Conservation (phyloP, 2,888 invertebrate species). For the Lasioglossum morio region DNA sequence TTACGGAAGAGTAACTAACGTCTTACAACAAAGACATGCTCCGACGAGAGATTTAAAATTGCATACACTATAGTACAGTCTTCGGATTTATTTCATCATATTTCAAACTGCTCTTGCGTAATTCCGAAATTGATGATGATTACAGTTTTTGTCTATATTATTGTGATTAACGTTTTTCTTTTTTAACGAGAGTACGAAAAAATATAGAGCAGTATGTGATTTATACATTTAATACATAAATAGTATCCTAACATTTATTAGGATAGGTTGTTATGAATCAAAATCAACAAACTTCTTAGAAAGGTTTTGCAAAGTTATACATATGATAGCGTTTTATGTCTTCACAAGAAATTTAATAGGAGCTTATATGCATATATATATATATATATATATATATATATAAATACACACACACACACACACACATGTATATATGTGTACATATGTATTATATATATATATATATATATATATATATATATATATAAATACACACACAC, state of each 20-base stretch:
- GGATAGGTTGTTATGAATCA: constrained; percentile 55
- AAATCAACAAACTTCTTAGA: constrained; percentile 58
- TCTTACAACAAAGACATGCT: neutral
- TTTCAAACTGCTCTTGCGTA: constrained; percentile 3
- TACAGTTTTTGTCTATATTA: constrained; percentile 23
- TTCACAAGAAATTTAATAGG: constrained; percentile 78
- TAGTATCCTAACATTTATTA: constrained; percentile 33
- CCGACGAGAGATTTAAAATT: neutral
- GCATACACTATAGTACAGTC: neutral
- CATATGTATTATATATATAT: too few relatives aligned
- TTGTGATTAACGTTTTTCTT: neutral
- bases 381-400: constrained; percentile 30
- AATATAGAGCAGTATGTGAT: constrained; percentile 16
- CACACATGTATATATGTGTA: neutral
- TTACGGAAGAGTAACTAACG: neutral
- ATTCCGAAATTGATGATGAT: constrained; percentile 8
- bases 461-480: constrained; percentile 25
- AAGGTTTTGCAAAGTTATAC: constrained; percentile 67
- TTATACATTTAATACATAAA: constrained; percentile 36
- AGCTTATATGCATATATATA: constrained; percentile 45
- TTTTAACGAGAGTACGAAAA: constrained; percentile 17
- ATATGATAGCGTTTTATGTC: constrained; percentile 77
- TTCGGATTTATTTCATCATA: constrained; percentile 23
- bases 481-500: too few relatives aligned
- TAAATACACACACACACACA: too few relatives aligned